Conservation (phyloP, 2,888 invertebrate genomes). For the Phoenoteleia sp. region DNA sequence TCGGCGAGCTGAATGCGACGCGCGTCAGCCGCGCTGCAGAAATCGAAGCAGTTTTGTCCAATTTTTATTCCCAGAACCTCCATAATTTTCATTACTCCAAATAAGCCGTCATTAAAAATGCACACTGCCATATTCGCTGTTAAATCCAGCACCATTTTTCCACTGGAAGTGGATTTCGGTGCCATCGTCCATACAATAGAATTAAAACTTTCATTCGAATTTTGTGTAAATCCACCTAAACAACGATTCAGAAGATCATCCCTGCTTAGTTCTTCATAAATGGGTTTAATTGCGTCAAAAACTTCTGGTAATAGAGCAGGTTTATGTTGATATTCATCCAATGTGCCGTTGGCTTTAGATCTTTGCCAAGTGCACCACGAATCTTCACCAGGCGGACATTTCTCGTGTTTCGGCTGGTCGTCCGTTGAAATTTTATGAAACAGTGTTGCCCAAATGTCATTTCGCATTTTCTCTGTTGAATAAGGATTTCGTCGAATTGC, state of each 20-base stretch:
- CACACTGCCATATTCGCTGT: conserved; percentile 44
- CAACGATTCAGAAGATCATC: conserved; percentile 61
- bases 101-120: conserved; percentile 60
- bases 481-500: conserved; percentile 63
- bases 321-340: conserved; percentile 47
- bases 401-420: conserved; percentile 65
- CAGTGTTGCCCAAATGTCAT: conserved; percentile 66
- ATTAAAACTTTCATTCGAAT: conserved; percentile 66
- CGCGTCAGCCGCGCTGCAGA: conserved; percentile 34
- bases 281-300: conserved; percentile 38
- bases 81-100: conserved; percentile 30
- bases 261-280: conserved; percentile 55
- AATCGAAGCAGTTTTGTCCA: conserved; percentile 25
- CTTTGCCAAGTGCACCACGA: conserved; percentile 73
- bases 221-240: conserved; percentile 57
- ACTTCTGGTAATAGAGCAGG: conserved; percentile 23
- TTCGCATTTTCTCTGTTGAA: conserved; percentile 70
- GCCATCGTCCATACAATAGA: conserved; percentile 56
- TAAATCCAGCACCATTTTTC: conserved; percentile 47
- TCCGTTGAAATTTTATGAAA: conserved; percentile 70
- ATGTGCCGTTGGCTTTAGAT: conserved; percentile 38
- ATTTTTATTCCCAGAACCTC: conserved; percentile 26
- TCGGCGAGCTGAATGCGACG: conserved; percentile 18
- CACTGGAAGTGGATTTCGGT: conserved; percentile 60
- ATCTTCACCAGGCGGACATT: conserved; percentile 62